Base-by-base conservation (phyloP, 2,888 invertebrate species). In the Ceramica pisi region DNA sequence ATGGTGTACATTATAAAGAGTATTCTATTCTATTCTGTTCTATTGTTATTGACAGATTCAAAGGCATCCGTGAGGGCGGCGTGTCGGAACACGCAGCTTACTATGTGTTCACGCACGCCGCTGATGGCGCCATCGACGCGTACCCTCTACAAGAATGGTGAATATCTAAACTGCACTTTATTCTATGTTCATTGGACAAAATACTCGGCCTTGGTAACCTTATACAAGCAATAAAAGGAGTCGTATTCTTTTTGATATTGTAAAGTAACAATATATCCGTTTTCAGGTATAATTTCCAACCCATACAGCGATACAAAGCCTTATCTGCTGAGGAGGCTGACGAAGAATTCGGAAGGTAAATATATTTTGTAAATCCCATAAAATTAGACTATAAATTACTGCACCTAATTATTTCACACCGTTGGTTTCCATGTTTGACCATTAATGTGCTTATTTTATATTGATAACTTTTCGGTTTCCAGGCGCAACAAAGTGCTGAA, bases 321-420 rank as follows among this genome's bases (percentile, higher is more conserved):
- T 95, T 99, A 19, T 99, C 99, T 14, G 98, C 99, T 0, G 99
- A 99, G 93, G 99, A 99, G 93, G 99, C 99, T 0, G 99, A 99
- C 90, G 98, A 99, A 88, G 99, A 99, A 91, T 99, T 99, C 93
- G 98, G 98, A 81, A 97, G 97, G 97, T 91, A 62, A 71, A 63
- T 9, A n/a, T 31, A 0, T 19, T 66, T 56, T 10, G 10, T 23
- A 26, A 26, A 53, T 19, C 16, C 16, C 21, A 1, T 51, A 7
- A 12, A 53, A 16, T 7, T 8, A 16, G 2, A 26, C 8, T 5
- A 6, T 41, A 12, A 12, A 38, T 2, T 38, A 38, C 38, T 38
- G 12, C 38, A 12, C 38, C 0, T 35, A 35, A n/a, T n/a, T n/a
- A n/a, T n/a, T n/a, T n/a, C n/a, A n/a, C n/a, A n/a, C n/a, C n/a